A percentile compares a stretch with the other conserved stretches of the same genome.
Evolutionary conservation across 2,113 vertebrate species (phyloP).

Genomic region (zebrafish (Danio rerio)): GRCz12tu NC_133182.1:40204001-40204500

Average conservation of each 20-base stretch:
- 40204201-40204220: slow-evolving; percentile 23
- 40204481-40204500: not conserved
- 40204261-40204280: not conserved
- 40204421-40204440: slow-evolving; percentile 15
- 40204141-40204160: slow-evolving; percentile 30
- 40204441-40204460: slow-evolving; percentile 20
- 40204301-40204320: slow-evolving; percentile 25
- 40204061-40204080: not conserved
- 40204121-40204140: slow-evolving; percentile 49
- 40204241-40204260: not conserved
- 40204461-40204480: slow-evolving; percentile 3
- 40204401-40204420: slow-evolving; percentile 41
- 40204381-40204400: slow-evolving; percentile 25
- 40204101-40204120: slow-evolving; percentile 43
- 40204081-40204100: slow-evolving; percentile 21
- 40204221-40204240: slow-evolving; percentile 8
- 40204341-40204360: slow-evolving; percentile 38
- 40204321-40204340: slow-evolving; percentile 20
- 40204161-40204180: slow-evolving; percentile 37
- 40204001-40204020: slow-evolving; percentile 60
- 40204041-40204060: slow-evolving; percentile 40
- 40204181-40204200: not conserved
- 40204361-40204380: not conserved
- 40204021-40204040: slow-evolving; percentile 57
- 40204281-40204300: slow-evolving; percentile 23